Conservation (phyloP, 2,888 invertebrate genomes). For the Carterocephalus palaemon region DNA sequence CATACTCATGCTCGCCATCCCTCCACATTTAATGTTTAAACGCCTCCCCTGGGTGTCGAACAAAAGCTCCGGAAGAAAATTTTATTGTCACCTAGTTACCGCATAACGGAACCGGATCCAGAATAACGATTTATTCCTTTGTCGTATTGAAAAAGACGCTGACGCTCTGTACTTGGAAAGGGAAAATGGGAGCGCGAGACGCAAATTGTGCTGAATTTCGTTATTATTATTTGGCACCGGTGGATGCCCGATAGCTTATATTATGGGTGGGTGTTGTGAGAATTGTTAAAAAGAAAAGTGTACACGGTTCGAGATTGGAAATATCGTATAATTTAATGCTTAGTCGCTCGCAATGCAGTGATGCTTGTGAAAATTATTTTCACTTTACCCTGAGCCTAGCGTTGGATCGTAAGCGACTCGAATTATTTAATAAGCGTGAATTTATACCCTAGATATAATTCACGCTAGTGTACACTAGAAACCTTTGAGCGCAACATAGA, state of each 20-base stretch:
- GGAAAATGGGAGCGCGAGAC: slow-evolving; percentile 41
- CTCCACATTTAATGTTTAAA: slow-evolving; percentile 34
- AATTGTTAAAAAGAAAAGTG: slow-evolving; percentile 59
- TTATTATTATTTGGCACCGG: slow-evolving; percentile 62
- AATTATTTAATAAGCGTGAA: no score
- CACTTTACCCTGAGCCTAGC: slow-evolving; percentile 11
- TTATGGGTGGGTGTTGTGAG: slow-evolving; percentile 48
- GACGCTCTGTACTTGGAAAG: slow-evolving; percentile 30
- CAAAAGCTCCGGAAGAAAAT: slow-evolving; percentile 35
- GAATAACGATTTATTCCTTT: slow-evolving; percentile 45
- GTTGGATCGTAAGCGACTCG: slow-evolving; percentile 18
- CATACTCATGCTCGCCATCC: slow-evolving; percentile 39
- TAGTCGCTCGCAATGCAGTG: slow-evolving; percentile 24
- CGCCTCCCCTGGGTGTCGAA: slow-evolving; percentile 31
- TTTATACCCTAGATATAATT: no score
- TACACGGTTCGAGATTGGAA: slow-evolving; percentile 51
- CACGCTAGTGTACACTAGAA: no score
- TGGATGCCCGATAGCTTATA: slow-evolving; percentile 53
- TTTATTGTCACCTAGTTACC: slow-evolving; percentile 39
- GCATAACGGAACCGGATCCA: no score
- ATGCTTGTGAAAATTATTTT: slow-evolving; percentile 31
- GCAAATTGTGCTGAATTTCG: slow-evolving; percentile 62
- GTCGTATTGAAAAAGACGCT: slow-evolving; percentile 42
- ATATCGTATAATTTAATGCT: slow-evolving; percentile 53
- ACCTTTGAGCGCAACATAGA: no score